Percentiles rank a stretch among this genome's conserved stretches.
These are phyloP conservation scores for Athene noctua DNA, from an alignment of 2,113 vertebrate species.

Conservation along the genomic window DNA sequence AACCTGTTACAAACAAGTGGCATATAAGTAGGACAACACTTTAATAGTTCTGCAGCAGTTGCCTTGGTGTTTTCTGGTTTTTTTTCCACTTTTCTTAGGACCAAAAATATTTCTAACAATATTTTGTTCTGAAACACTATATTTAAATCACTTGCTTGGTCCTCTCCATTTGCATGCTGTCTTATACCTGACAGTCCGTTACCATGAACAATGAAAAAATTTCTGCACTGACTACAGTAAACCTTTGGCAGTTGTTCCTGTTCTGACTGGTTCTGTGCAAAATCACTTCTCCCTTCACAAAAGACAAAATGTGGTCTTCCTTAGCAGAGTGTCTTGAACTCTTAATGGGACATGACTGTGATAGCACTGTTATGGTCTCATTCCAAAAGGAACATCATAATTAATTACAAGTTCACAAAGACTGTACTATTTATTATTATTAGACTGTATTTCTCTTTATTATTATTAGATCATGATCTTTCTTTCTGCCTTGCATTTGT, in stretches of 20 bases:
- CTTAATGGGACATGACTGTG: neutral
- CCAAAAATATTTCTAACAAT: neutral
- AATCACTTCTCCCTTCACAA: neutral
- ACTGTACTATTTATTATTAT: neutral
- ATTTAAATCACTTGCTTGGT: neutral
- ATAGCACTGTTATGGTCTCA: neutral
- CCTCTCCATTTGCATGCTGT: neutral
- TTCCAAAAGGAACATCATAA: neutral
- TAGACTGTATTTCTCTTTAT: neutral
- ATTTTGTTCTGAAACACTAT: neutral
- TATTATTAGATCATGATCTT: neutral
- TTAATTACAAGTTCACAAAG: neutral
- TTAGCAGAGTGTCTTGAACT: neutral
- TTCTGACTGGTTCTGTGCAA: neutral
- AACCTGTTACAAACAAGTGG: neutral
- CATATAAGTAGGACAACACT: neutral
- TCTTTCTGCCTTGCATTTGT: neutral
- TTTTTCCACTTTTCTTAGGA: neutral
- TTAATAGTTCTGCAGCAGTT: neutral
- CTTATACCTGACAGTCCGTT: neutral
- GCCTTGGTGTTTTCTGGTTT: neutral
- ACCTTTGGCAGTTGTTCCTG: neutral
- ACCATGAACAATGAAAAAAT: neutral
- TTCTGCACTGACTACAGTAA: neutral
- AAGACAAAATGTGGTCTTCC: neutral